These are phyloP conservation scores for Caenorhabditis zanzibari DNA, from an alignment of 2,888 invertebrate species.

Conservation along the genomic window DNA sequence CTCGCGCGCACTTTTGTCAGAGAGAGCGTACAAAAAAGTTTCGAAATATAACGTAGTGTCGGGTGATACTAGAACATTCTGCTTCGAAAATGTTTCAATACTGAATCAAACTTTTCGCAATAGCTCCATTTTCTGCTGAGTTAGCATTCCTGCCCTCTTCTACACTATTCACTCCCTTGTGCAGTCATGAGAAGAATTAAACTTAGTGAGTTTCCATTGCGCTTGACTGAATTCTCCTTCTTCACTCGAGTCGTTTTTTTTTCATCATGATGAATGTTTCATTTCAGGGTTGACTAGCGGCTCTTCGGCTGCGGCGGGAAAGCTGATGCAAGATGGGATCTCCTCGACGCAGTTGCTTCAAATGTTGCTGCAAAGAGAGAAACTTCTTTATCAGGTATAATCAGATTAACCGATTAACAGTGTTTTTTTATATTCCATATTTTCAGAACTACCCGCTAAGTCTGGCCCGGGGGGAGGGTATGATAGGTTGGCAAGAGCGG, in stretches of 20 bases:
- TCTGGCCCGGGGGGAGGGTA: slow-evolving; percentile 66
- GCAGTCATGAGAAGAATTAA: slow-evolving; percentile 43
- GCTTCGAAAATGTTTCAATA: slow-evolving; percentile 49
- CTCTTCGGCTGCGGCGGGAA: slow-evolving; percentile 68
- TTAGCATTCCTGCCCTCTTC: slow-evolving; percentile 16
- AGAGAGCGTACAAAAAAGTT: slow-evolving; percentile 51
- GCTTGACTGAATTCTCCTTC: background rate
- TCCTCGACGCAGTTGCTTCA: slow-evolving; percentile 67
- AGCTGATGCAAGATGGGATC: slow-evolving; percentile 69
- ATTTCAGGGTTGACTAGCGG: slow-evolving; percentile 69
- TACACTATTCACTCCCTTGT: slow-evolving; percentile 26
- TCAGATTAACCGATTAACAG: background rate
- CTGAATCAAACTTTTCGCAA: slow-evolving; percentile 3
- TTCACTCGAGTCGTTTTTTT: slow-evolving; percentile 15
- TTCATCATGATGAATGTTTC: slow-evolving; percentile 6
- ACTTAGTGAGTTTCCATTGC: slow-evolving; percentile 47
- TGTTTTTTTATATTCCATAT: background rate
- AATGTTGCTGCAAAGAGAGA: slow-evolving; percentile 66
- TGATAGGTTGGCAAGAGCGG: slow-evolving; percentile 71
- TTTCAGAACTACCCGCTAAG: slow-evolving; percentile 63
- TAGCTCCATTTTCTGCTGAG: slow-evolving; percentile 22
- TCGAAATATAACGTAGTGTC: slow-evolving; percentile 53
- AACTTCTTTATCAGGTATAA: slow-evolving; percentile 66
- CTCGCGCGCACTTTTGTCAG: slow-evolving; percentile 37
- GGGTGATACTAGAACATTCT: slow-evolving; percentile 52